These are phyloP conservation scores for Prunella fulvescens DNA, from an alignment of 2,113 vertebrate species.

Conservation along the genomic window DNA sequence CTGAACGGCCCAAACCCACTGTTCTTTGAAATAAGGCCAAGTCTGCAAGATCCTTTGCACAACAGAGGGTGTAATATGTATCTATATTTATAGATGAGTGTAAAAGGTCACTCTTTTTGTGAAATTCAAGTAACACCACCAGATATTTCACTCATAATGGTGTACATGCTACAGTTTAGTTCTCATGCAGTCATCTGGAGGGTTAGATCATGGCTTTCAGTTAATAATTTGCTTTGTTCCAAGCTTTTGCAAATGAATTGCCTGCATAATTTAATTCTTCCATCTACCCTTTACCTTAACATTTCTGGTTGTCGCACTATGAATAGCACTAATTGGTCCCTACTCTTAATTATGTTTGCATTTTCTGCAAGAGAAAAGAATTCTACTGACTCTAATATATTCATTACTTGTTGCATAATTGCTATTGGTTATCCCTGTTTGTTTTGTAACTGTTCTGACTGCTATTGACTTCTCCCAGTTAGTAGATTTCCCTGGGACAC, in stretches of 20 bases:
- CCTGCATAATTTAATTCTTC: conserved; percentile 12
- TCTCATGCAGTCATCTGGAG: background rate
- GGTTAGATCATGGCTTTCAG: background rate
- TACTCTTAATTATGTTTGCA: conserved; percentile 13
- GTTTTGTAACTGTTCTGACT: background rate
- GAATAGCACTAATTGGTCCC: background rate
- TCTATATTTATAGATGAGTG: background rate
- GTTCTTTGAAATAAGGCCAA: background rate
- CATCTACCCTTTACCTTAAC: conserved; percentile 8
- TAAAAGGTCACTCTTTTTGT: background rate
- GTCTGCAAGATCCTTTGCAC: background rate
- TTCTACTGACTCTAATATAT: background rate
- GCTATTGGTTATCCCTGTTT: background rate
- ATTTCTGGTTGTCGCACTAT: background rate
- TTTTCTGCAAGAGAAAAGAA: background rate
- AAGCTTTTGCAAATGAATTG: background rate
- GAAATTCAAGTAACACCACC: background rate
- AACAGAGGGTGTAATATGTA: background rate
- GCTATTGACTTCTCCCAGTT: background rate
- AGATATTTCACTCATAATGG: background rate
- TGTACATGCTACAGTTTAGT: background rate
- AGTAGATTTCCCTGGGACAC: background rate
- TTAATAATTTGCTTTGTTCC: background rate
- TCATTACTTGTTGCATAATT: background rate
- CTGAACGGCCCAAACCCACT: background rate